phyloP scores from a whole-genome alignment of 2,888 invertebrate species.

The Hirtodrosophila histrioides region DNA sequence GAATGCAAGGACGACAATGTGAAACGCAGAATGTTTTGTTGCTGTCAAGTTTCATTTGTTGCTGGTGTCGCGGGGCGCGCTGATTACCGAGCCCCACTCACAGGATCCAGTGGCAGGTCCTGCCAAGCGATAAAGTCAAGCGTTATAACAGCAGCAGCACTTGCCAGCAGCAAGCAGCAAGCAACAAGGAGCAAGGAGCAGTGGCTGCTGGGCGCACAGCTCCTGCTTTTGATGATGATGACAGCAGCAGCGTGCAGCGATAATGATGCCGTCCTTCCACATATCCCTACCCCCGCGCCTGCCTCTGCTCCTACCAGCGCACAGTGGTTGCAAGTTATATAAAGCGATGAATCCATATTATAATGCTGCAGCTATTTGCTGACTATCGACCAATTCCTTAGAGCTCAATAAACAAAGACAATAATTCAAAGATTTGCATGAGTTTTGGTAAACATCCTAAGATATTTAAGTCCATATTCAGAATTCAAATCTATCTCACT shows the following conservation, averaged over 20 bases:
- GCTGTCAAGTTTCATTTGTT: conserved; percentile 68
- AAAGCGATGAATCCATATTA: neutral
- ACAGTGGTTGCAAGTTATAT: conserved; percentile 12
- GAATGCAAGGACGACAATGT: conserved; percentile 28
- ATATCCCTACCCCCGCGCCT: too few species aligned
- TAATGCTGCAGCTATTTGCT: too few species aligned
- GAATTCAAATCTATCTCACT: too few species aligned
- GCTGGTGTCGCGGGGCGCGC: conserved; percentile 24
- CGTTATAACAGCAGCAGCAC: conserved; percentile 64
- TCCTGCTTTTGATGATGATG: conserved; percentile 71
- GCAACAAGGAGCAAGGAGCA: conserved; percentile 11
- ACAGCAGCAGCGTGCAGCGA: conserved; percentile 57
- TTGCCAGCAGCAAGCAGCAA: conserved; percentile 38
- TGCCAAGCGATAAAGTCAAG: conserved; percentile 59
- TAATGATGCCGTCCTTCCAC: conserved; percentile 47
- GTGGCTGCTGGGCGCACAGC: conserved; percentile 26
- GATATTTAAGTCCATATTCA: too few species aligned
- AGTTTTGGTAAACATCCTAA: too few species aligned
- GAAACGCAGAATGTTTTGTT: conserved; percentile 41
- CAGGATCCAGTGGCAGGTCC: conserved; percentile 23
- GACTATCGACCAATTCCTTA: too few species aligned
- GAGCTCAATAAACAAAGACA: too few species aligned
- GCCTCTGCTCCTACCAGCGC: conserved; percentile 3
- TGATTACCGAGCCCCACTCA: conserved; percentile 46
- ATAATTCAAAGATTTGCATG: too few species aligned